A percentile compares a stretch with the other conserved stretches of the same genome.
phyloP scores from a whole-genome alignment of 2,113 vertebrate species.

The Chauna torquata region DNA sequence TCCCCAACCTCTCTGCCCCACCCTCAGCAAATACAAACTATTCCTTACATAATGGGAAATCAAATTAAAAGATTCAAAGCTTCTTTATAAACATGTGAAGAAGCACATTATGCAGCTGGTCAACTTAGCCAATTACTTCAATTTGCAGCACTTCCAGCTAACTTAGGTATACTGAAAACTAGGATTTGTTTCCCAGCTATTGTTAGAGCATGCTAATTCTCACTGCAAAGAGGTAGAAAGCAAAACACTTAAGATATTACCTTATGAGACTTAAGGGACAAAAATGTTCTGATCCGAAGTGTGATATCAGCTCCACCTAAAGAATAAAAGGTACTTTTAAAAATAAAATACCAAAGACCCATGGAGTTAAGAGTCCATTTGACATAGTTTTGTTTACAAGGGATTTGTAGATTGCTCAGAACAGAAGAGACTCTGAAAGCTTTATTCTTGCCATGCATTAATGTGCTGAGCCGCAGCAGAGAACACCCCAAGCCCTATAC shows the following conservation, averaged over 20 bases:
- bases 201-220: neutral
- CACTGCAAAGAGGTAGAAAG: neutral
- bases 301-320: conserved; percentile 95
- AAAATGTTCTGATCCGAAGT: conserved; percentile 98
- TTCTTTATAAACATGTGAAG: neutral
- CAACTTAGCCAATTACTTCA: neutral
- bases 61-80: neutral
- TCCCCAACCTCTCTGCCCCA: neutral
- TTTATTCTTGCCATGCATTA: conserved; percentile 79
- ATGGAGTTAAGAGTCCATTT: neutral
- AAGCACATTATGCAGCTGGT: neutral
- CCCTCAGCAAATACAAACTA: neutral
- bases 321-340: conserved; percentile 50
- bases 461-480: conserved; percentile 35
- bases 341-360: neutral
- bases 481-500: conserved; percentile 70
- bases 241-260: conserved; percentile 68
- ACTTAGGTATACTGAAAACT: neutral
- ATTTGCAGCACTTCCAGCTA: neutral
- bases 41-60: neutral
- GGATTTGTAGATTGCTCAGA: conserved; percentile 30
- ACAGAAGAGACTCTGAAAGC: conserved; percentile 36
- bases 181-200: neutral
- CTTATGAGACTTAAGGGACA: conserved; percentile 98
- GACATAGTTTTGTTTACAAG: neutral